phyloP scores from a whole-genome alignment of 2,113 vertebrate genomes.

The Indri indri region DNA sequence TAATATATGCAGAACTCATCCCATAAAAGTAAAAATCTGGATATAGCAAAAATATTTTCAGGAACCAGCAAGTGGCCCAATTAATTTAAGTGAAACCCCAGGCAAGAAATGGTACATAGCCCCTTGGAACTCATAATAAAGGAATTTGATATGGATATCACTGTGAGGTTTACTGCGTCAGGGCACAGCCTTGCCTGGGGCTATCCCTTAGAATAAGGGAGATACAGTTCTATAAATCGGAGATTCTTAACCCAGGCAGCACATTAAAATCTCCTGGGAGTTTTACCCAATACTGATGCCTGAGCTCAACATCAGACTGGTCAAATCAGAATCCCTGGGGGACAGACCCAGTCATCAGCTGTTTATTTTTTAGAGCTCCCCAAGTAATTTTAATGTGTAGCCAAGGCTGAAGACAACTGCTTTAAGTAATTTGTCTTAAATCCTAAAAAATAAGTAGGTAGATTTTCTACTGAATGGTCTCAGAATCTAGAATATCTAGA shows the following conservation, averaged over 20 bases:
- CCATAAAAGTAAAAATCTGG: not conserved
- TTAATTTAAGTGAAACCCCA: not conserved
- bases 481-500: conserved; percentile 1
- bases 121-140: not conserved
- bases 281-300: not conserved
- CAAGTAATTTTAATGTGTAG: not conserved
- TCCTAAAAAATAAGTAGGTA: not conserved
- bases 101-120: not conserved
- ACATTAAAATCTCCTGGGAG: not conserved
- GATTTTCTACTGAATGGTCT: not conserved
- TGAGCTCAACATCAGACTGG: not conserved
- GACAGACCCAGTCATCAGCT: not conserved
- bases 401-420: not conserved
- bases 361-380: not conserved
- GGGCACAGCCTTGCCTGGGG: not conserved
- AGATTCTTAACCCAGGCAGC: not conserved
- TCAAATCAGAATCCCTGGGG: not conserved
- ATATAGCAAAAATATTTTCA: not conserved
- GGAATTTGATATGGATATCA: not conserved
- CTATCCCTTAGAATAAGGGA: not conserved
- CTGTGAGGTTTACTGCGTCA: not conserved
- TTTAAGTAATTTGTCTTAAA: conserved; percentile 31
- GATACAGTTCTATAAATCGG: no score
- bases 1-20: not conserved
- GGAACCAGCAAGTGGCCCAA: not conserved